Evolutionary conservation across 2,797 vertebrate genomes (phyloP), one percentile per base, ranked within the genome.

Genomic region (Karalla daura): DNA sequence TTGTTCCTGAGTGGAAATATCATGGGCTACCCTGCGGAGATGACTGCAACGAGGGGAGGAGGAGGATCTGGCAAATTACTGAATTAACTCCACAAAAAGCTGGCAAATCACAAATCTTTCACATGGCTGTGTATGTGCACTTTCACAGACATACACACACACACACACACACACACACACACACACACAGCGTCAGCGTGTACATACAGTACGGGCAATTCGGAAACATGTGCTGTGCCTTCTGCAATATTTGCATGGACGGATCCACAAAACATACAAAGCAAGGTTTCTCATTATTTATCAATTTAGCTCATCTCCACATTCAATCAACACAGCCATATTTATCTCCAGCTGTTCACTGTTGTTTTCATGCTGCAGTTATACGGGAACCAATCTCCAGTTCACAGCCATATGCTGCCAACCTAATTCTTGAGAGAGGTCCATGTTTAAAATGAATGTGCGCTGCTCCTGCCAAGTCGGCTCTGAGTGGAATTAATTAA

Each of bases 401-500:
- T 76, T 74, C 37, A 8, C 63, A 52, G 51, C 76, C 88, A 81
- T 86, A 86, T 86, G 86, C 84, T 69, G 74, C 72, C 74, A 77
- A 70, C n/a, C 32, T 66, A 64, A 79, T 75, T 86, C 75, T 76
- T 56, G 72, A 83, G 78, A 83, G 77, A 59, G 45, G 77, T 63
- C 85, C 78, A 58, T 74, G 79, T 84, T 82, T 80, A 83, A 83
- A 88, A 81, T 72, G 54, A 84, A 64, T 76, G 35, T 32, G 37
- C 28, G 25, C 45, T 5, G 37, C 5, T 12, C 61, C 54, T 86
- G 86, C 86, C 89, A 90, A 82, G 63, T 47, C 37, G 17, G 60
- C 58, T 68, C 73, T 60, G 71, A 87, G 69, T 67, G 65, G 62
- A 82, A 78, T 87, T 84, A 74, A 87, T 90, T 84, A 89, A 84